These are phyloP conservation scores for Latrodectus hesperus DNA, from an alignment of 2,888 invertebrate species.

Conservation along the genomic window DNA sequence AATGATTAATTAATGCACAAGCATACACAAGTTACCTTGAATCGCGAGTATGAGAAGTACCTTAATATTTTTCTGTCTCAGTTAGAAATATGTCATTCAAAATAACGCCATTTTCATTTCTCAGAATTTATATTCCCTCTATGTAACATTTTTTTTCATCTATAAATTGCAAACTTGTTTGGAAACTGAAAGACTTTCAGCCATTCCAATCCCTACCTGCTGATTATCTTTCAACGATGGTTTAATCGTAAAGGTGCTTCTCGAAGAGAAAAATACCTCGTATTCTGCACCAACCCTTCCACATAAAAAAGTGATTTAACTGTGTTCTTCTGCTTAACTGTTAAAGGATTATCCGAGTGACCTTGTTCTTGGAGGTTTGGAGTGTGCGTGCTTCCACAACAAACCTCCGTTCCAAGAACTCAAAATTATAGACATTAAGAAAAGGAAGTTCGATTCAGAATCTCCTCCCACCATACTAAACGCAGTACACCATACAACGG, in stretches of 20 bases:
- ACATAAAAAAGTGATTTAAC: not conserved
- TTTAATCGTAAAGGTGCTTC: not conserved
- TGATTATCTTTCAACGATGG: not conserved
- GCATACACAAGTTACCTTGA: no score
- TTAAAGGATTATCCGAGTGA: conserved; percentile 24
- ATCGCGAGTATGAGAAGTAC: no score
- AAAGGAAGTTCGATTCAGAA: conserved; percentile 24
- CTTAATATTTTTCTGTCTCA: no score
- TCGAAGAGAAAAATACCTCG: not conserved
- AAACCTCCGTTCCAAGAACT: not conserved
- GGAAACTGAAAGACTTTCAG: no score
- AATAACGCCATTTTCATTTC: no score
- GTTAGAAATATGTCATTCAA: no score
- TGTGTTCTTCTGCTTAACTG: not conserved
- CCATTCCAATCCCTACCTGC: no score
- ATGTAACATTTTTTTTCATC: no score
- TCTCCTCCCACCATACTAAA: conserved; percentile 20
- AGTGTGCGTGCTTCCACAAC: not conserved
- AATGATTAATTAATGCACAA: no score
- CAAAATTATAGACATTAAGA: conserved; percentile 50
- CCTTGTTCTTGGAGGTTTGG: conserved; percentile 28
- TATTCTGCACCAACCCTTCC: not conserved
- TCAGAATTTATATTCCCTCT: no score
- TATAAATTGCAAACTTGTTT: no score
- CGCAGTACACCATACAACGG: not conserved